Percentiles rank a stretch among this genome's conserved stretches.
Evolutionary conservation across 2,888 invertebrate genomes (phyloP).

Genomic region (Volucella bombylans): DNA sequence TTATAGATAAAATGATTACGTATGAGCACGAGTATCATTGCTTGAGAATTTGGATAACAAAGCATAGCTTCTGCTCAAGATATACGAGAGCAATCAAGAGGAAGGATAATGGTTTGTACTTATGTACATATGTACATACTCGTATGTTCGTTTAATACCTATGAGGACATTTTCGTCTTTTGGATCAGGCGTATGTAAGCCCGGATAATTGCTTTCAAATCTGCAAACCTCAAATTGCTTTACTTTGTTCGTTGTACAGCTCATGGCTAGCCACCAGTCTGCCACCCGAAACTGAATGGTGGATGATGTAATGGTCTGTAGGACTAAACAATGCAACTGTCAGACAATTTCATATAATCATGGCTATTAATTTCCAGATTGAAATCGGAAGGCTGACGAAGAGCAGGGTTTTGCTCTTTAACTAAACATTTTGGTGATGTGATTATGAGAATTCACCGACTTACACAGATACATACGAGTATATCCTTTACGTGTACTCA

Average conservation of each 20-base stretch:
- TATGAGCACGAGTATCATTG: neutral
- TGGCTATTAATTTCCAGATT: constrained; percentile 64
- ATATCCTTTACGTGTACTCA: neutral
- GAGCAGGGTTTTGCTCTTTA: neutral
- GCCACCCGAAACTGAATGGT: constrained; percentile 16
- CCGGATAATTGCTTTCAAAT: constrained; percentile 69
- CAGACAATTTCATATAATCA: constrained; percentile 66
- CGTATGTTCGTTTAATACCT: constrained; percentile 28
- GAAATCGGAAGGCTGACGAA: constrained; percentile 17
- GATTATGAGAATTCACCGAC: constrained; percentile 46
- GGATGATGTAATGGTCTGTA: constrained; percentile 31
- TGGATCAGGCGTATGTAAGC: constrained; percentile 19
- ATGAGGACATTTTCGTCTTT: constrained; percentile 52
- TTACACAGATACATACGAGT: neutral
- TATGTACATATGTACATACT: constrained; percentile 22
- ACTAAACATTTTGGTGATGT: constrained; percentile 39
- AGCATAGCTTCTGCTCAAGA: constrained; percentile 14
- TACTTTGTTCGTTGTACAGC: constrained; percentile 47
- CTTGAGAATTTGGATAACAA: constrained; percentile 21
- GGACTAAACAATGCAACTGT: constrained; percentile 61
- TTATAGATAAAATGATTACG: constrained; percentile 21
- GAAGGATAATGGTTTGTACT: constrained; percentile 41
- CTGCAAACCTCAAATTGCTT: constrained; percentile 65
- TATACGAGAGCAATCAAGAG: constrained; percentile 22
- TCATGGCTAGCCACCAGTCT: constrained; percentile 8